These are phyloP conservation scores for Nothobranchius kuhntae DNA, from an alignment of 2,113 vertebrate species.

Conservation along the genomic window DNA sequence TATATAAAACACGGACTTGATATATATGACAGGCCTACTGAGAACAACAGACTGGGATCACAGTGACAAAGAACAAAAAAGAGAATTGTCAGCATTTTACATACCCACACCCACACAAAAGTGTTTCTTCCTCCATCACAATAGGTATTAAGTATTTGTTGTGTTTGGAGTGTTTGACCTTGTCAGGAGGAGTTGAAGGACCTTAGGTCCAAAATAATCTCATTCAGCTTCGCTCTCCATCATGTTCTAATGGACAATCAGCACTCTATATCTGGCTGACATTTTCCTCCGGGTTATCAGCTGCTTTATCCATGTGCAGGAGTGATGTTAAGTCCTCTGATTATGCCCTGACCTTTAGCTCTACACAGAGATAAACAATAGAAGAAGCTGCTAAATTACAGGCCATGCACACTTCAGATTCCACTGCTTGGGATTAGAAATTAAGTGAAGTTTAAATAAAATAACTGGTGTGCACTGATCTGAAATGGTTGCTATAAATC, in stretches of 20 bases:
- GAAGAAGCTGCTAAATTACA: conserved; percentile 47
- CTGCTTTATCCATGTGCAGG: conserved; percentile 58
- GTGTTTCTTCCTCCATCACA: neutral
- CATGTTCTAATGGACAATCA: conserved; percentile 72
- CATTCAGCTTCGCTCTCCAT: conserved; percentile 39
- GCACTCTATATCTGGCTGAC: conserved; percentile 72
- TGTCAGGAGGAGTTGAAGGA: conserved; percentile 43
- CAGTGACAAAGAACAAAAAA: neutral
- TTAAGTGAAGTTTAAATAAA: conserved; percentile 16
- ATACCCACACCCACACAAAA: neutral
- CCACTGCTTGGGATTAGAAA: conserved; percentile 12
- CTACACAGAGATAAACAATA: conserved; percentile 61
- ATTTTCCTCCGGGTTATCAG: conserved; percentile 72
- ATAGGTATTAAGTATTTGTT: conserved; percentile 18
- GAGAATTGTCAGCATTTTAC: neutral
- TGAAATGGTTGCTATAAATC: neutral
- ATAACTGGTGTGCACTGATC: neutral
- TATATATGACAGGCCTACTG: neutral
- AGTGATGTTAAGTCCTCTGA: conserved; percentile 68
- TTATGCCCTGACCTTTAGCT: conserved; percentile 73
- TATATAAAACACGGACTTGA: too few species aligned
- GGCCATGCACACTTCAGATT: conserved; percentile 10
- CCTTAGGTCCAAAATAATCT: conserved; percentile 41
- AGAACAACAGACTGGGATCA: neutral
- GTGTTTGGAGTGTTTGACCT: conserved; percentile 46